Evolutionary conservation across 2,797 vertebrate genomes (phyloP).

Genomic region (Galaxias olidus): DNA sequence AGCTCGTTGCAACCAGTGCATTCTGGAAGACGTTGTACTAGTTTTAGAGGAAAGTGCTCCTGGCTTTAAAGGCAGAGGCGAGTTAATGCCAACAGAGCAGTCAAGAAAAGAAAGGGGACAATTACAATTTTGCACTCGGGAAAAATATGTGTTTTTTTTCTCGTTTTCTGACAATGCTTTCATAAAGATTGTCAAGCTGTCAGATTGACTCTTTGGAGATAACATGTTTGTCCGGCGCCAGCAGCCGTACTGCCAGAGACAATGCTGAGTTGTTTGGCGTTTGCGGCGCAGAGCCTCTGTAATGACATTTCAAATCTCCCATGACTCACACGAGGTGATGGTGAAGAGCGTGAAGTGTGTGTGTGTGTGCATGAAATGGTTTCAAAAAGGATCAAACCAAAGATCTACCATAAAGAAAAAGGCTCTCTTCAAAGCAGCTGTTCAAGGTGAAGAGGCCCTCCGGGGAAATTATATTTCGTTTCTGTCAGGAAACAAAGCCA

Average conservation of each 20-base stretch:
- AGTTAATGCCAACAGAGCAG: too few species aligned
- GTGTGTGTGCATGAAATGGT: too few species aligned
- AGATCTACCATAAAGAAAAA: background rate
- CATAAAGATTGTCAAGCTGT: too few species aligned
- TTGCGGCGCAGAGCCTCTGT: background rate
- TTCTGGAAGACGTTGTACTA: too few species aligned
- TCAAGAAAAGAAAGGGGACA: too few species aligned
- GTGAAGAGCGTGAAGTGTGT: background rate
- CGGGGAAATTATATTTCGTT: background rate
- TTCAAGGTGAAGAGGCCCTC: conserved; percentile 1
- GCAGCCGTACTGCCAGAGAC: too few species aligned
- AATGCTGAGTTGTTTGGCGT: background rate
- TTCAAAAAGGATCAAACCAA: background rate
- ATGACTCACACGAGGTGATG: background rate
- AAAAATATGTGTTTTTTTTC: too few species aligned
- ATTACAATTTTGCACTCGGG: too few species aligned
- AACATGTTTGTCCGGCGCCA: too few species aligned
- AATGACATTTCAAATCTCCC: background rate
- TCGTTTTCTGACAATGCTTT: too few species aligned
- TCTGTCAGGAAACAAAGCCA: conserved; percentile 1
- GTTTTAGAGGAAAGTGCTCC: background rate
- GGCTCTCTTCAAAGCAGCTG: conserved; percentile 7
- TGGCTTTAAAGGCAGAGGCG: background rate
- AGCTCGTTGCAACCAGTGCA: too few species aligned
- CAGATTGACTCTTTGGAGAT: too few species aligned